phyloP scores from a whole-genome alignment of 2,888 invertebrate species.

The Seladonia tumulorum region DNA sequence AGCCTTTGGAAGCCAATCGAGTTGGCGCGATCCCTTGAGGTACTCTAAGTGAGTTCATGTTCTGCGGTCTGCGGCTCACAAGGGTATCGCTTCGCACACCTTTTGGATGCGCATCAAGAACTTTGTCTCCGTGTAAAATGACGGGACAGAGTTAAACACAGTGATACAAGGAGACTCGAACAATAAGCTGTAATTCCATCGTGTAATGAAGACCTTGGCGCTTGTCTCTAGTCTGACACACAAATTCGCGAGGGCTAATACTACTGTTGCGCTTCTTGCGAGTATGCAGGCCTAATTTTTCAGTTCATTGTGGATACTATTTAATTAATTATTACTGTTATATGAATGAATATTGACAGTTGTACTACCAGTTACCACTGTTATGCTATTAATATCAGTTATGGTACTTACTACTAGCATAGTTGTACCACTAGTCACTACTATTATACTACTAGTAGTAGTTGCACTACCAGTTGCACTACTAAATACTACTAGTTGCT shows the following conservation, averaged over 20 bases:
- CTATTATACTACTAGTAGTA: no score
- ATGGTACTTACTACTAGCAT: no score
- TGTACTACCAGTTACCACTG: no score
- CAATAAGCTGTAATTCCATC: neutral
- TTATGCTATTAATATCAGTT: no score
- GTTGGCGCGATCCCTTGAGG: neutral
- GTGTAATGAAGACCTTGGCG: neutral
- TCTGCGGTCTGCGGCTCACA: neutral
- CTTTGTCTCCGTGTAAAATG: neutral
- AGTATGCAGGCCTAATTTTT: neutral
- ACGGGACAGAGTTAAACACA: neutral
- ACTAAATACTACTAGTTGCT: no score
- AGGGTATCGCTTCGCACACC: neutral
- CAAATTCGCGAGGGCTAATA: neutral
- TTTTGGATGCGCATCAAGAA: neutral
- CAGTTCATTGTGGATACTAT: neutral
- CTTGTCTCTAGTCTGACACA: neutral
- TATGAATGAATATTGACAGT: no score
- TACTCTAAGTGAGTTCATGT: neutral
- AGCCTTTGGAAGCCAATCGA: neutral
- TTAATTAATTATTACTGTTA: neutral
- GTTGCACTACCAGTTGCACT: no score
- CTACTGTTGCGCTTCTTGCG: neutral
- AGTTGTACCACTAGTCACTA: no score
- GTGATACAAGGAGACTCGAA: neutral